Evolutionary conservation across 2,888 invertebrate genomes (phyloP), one percentile per base, ranked within the genome.

Genomic region (Tillus elongatus): DNA sequence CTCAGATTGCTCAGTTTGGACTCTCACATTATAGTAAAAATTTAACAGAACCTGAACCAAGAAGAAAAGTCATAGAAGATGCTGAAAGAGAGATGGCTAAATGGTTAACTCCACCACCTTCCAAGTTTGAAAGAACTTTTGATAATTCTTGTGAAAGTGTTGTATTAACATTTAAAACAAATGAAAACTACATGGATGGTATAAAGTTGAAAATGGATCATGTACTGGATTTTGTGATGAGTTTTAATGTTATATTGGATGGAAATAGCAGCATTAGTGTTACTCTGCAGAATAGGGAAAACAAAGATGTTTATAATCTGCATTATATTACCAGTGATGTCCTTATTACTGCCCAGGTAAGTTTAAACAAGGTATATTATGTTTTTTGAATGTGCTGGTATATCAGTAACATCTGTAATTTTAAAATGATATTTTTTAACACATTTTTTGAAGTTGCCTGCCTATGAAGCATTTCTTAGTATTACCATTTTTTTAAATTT

Each of bases 1-100:
- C 95, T 1, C 97, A 98, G 69, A 95, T 98, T 47, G 95, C 97
- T 3, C 98, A 98, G 64, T 98, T 91, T 63, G 98, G 92, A 0
- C 67, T 98, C 38, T 90, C 95, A 6, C 98, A 98, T 67, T 98
- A 92, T 65, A 93, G 92, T 65, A 95, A 96, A 65, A 87, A 90
- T 64, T 67, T 95, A 9, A 86, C 85, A 0, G 91, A 91, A 53
- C 80, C 83, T 0, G 81, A 85, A 48, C 88, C 91, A 0, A 73
- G 81, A 32, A 69, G 77, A 43, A 77, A 75, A 51, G 61, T 75
- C 2, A 63, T 91, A 4, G 91, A 90, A 52, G 85, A 91, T 58
- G 82, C 79, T 0, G 81, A 85, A 49, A 72, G 70, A 44, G 66
- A 74, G 53, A 35, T 74, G 39, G 77, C 74, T 35, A 74, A 75